Evolutionary conservation across 2,888 invertebrate genomes (phyloP).

Genomic region (Ichneumon xanthorius): DNA sequence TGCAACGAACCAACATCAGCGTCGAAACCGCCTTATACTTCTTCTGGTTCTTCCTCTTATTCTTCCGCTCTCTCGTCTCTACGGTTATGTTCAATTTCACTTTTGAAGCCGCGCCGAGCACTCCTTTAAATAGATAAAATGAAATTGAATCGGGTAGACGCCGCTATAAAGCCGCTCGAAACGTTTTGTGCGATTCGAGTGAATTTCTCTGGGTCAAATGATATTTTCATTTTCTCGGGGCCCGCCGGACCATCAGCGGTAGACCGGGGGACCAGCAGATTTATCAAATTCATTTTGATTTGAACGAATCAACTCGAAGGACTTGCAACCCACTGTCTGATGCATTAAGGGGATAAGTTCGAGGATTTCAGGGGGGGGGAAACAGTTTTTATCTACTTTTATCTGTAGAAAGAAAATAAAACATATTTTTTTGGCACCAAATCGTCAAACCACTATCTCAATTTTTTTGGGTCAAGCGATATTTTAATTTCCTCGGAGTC

Average conservation of each 20-base stretch:
- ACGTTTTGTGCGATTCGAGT: not conserved
- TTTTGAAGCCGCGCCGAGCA: constrained; percentile 60
- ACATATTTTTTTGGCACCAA: not conserved
- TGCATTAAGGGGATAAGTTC: not conserved
- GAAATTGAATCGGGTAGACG: constrained; percentile 65
- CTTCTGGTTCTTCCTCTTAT: constrained; percentile 55
- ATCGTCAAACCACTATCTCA: not conserved
- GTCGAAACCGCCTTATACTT: constrained; percentile 55
- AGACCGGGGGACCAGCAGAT: not conserved
- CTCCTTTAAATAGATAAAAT: constrained; percentile 73
- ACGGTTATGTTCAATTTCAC: constrained; percentile 64
- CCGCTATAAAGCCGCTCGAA: not conserved
- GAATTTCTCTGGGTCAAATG: not conserved
- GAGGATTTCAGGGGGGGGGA: no score
- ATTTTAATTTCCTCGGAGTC: not conserved
- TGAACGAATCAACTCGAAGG: not conserved
- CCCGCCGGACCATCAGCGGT: no score
- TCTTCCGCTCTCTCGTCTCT: constrained; percentile 3
- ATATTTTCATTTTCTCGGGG: not conserved
- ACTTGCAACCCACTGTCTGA: not conserved
- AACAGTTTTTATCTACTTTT: not conserved
- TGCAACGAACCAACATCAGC: constrained; percentile 64
- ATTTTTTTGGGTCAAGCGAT: not conserved
- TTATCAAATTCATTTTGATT: not conserved
- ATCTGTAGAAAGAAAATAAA: not conserved